Evolutionary conservation across 2,113 vertebrate species (phyloP).

Genomic region (Bubo blakistoni): DNA sequence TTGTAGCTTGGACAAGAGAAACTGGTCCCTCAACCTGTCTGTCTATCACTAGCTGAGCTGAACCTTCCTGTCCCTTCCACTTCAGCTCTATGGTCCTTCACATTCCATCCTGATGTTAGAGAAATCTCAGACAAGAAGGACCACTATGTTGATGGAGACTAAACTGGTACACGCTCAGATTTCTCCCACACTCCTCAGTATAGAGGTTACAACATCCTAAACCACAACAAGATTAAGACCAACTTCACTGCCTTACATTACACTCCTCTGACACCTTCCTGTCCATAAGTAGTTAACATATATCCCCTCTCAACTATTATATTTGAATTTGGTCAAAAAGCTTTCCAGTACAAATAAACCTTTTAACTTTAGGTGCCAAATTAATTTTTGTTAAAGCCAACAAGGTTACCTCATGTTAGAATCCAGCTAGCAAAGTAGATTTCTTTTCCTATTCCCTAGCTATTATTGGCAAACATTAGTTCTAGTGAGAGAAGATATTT

Average conservation of each 20-base stretch:
- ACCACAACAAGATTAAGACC: background rate
- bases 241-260: background rate
- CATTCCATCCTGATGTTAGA: background rate
- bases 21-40: background rate
- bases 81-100: background rate
- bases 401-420: background rate
- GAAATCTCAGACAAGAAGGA: background rate
- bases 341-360: background rate
- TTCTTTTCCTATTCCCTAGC: background rate
- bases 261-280: background rate
- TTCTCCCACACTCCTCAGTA: background rate
- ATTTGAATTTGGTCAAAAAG: background rate
- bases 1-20: background rate
- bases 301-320: background rate
- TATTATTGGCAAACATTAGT: conserved; percentile 46
- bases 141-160: background rate
- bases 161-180: background rate
- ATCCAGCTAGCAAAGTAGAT: conserved; percentile 9
- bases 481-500: conserved; percentile 31
- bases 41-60: background rate
- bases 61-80: background rate
- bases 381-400: background rate
- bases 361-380: background rate
- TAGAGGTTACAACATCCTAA: background rate
- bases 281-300: background rate